phyloP scores from a whole-genome alignment of 2,797 vertebrate genomes.

The Hyperoplus lanceolatus region DNA sequence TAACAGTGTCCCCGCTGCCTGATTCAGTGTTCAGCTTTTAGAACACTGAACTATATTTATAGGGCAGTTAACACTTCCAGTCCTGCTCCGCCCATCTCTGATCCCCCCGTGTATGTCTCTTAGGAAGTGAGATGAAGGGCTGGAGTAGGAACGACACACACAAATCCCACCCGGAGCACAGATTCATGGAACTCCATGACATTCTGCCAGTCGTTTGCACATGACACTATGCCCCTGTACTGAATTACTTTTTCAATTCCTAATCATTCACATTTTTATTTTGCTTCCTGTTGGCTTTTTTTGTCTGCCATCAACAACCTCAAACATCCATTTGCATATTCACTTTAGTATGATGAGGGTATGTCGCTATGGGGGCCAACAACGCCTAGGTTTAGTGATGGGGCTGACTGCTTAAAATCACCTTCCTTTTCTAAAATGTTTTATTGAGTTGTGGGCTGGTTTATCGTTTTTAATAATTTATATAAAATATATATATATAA shows the following conservation, averaged over 20 bases:
- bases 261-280: neutral
- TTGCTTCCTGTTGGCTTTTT: neutral
- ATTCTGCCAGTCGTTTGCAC: neutral
- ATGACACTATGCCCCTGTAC: neutral
- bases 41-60: slow-evolving; percentile 94
- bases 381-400: too few relatives aligned
- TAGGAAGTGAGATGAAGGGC: slow-evolving; percentile 55
- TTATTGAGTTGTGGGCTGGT: neutral
- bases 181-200: slow-evolving; percentile 4
- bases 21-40: slow-evolving; percentile 95
- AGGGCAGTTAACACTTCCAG: slow-evolving; percentile 84
- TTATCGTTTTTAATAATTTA: neutral
- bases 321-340: neutral
- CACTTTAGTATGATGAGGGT: neutral
- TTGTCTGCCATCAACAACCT: neutral
- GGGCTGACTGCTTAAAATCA: neutral
- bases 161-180: slow-evolving; percentile 20
- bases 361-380: too few relatives aligned
- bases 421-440: neutral
- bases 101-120: slow-evolving; percentile 59
- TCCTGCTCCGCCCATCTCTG: slow-evolving; percentile 56
- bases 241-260: neutral
- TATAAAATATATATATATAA: too few relatives aligned
- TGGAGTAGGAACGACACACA: slow-evolving; percentile 19
- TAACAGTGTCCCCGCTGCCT: slow-evolving; percentile 82